Percentiles rank a stretch among this genome's conserved stretches.
These are phyloP conservation scores for Propsilocerus akamusi DNA, from an alignment of 1,140 invertebrate genomes.

Conservation along the genomic window DNA sequence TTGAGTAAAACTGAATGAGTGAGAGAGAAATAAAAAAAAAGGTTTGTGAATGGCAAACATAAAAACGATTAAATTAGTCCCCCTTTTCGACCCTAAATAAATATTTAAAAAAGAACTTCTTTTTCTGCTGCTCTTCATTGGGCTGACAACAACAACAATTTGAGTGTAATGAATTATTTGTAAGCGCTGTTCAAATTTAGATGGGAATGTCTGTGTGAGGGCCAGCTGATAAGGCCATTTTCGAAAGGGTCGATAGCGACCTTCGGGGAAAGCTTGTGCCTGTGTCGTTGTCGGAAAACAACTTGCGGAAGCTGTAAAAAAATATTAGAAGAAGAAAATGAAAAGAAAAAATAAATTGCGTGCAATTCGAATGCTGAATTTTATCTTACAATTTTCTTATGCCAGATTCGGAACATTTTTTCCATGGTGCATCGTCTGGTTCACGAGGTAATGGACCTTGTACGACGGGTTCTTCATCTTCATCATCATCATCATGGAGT, in stretches of 20 bases:
- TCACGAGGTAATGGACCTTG: slow-evolving; percentile 91
- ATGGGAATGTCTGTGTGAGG: no score
- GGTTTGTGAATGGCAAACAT: no score
- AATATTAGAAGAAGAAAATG: slow-evolving; percentile 6
- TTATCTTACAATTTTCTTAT: slow-evolving; percentile 80
- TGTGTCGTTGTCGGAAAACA: slow-evolving; percentile 42
- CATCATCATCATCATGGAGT: slow-evolving; percentile 2
- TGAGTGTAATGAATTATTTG: no score
- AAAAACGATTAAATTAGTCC: no score
- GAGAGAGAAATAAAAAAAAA: no score
- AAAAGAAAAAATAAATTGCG: neutral
- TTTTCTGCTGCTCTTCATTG: no score
- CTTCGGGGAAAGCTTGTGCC: slow-evolving; percentile 43
- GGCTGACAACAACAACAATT: no score
- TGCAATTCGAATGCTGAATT: slow-evolving; percentile 3
- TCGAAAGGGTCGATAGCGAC: slow-evolving; percentile 46
- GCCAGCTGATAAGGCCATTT: slow-evolving; percentile 47
- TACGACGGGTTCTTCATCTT: slow-evolving; percentile 30
- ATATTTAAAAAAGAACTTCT: no score
- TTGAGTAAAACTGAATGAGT: no score
- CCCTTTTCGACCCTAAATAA: no score
- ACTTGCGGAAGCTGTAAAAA: slow-evolving; percentile 41
- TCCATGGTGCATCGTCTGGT: slow-evolving; percentile 89
- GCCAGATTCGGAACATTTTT: slow-evolving; percentile 59
- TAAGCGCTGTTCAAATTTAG: no score